Evolutionary conservation across 1,140 invertebrate genomes (phyloP).

Genomic region (Aphidius ervi): DNA sequence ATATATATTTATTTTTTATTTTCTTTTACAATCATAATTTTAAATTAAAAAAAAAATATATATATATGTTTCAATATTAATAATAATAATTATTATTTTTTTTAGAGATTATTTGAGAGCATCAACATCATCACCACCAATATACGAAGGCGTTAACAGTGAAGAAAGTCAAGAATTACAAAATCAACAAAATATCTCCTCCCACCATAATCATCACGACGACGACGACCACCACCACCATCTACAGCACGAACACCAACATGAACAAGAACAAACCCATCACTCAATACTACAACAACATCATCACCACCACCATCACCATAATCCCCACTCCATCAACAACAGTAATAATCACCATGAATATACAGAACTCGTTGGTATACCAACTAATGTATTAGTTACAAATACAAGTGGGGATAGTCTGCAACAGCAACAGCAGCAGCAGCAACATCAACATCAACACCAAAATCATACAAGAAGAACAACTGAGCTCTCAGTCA

Average conservation of each 20-base stretch:
- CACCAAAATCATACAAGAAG: neutral
- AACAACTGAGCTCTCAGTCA: slow-evolving; percentile 33
- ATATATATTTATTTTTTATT: no score
- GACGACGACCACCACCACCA: slow-evolving; percentile 19
- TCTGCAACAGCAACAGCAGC: slow-evolving; percentile 18
- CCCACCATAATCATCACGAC: slow-evolving; percentile 29
- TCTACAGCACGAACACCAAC: slow-evolving; percentile 21
- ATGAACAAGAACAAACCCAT: slow-evolving; percentile 7
- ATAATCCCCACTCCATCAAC: slow-evolving; percentile 12
- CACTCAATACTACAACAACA: slow-evolving; percentile 23
- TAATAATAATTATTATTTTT: neutral
- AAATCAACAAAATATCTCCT: slow-evolving; percentile 31
- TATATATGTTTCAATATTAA: no score
- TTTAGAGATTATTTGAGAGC: slow-evolving; percentile 27
- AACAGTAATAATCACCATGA: slow-evolving; percentile 18
- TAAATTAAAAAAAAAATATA: no score
- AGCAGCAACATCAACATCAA: no score
- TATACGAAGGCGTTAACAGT: slow-evolving; percentile 25
- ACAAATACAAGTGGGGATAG: slow-evolving; percentile 43
- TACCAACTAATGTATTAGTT: slow-evolving; percentile 36
- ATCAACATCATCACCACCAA: slow-evolving; percentile 6
- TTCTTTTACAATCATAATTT: no score
- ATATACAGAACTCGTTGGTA: slow-evolving; percentile 31
- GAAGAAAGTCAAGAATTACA: slow-evolving; percentile 27
- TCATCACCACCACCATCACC: slow-evolving; percentile 16